Evolutionary conservation across 2,113 vertebrate genomes (phyloP).

Genomic region (Proteles cristata): DNA sequence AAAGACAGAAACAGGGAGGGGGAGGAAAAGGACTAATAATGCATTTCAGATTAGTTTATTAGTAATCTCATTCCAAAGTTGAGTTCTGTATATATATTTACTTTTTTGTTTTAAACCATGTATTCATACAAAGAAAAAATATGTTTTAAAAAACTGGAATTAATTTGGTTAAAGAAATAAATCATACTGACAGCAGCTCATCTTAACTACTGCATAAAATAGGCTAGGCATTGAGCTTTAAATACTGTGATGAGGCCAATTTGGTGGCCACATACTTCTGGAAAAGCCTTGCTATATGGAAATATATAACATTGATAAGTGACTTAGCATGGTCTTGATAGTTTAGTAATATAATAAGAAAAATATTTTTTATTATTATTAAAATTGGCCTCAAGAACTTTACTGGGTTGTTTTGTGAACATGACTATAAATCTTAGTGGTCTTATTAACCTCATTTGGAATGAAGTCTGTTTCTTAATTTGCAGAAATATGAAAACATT

Average conservation of each 20-base stretch:
- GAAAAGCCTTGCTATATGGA: background rate
- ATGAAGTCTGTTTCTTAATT: conserved; percentile 25
- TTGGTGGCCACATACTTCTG: background rate
- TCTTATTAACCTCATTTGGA: conserved; percentile 51
- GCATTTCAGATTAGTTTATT: background rate
- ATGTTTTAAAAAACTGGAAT: background rate
- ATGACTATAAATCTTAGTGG: background rate
- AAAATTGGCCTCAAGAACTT: conserved; percentile 26
- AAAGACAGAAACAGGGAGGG: background rate
- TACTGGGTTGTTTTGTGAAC: conserved; percentile 23
- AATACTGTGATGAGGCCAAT: background rate
- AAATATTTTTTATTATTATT: background rate
- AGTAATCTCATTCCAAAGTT: background rate
- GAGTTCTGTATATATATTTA: background rate
- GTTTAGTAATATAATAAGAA: background rate
- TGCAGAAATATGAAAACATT: conserved; percentile 15
- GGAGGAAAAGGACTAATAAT: background rate
- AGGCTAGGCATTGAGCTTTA: background rate
- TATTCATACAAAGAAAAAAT: background rate
- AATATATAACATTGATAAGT: background rate
- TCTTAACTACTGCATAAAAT: background rate
- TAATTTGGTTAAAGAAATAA: conserved; percentile 33
- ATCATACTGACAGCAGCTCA: background rate
- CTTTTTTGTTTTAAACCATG: background rate
- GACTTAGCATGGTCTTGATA: background rate